Base-by-base conservation (phyloP, 2,888 invertebrate species). In the Rhyacophila evoluta region DNA sequence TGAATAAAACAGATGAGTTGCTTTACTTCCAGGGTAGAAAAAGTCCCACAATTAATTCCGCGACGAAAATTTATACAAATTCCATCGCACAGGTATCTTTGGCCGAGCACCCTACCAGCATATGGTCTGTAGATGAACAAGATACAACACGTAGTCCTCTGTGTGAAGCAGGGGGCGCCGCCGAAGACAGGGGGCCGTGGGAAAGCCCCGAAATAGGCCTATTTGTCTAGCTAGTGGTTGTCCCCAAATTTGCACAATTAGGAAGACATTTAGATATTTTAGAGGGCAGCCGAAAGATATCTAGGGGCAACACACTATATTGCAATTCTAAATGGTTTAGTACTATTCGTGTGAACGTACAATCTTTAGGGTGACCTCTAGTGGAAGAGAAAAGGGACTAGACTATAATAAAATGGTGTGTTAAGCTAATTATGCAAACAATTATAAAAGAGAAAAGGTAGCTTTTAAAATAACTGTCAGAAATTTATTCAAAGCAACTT, bases 51-150 rank as follows among this genome's bases (percentile, higher is more conserved):
- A 15, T 55, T 55, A 55, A 55, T 55, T 55, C 12, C 55, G 55
- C 55, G 25, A 55, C 19, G 12, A 8, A 55, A 55, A 55, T 8
- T 55, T 55, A 55, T 55, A 55, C 55, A 55, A 55, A 19, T 12
- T 55, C 19, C 8, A 10, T 15, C 19, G 15, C 19, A 55, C 55
- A 55, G 55, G 55, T 55, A 55, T 55, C 55, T 55, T 55, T 55
- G 55, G 39, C 12, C n/a, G 12, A 39, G 5, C 39, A 55, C 39
- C 36, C 75, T 27, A 36, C 78, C 80, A 69, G 79, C 82, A 80
- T 82, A 82, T 82, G 82, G 74, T 69, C 41, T 15, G 36, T 68
- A 71, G 81, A 81, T 81, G 76, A 39, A 28, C 68, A 74, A 78
- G 78, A 78, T 78, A 78, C 37, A 33, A 28, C 69, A 69, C 11